Percentiles rank a stretch among this genome's conserved stretches.
Conservation (phyloP, 2,797 vertebrate species). For the Natrix natrix region DNA sequence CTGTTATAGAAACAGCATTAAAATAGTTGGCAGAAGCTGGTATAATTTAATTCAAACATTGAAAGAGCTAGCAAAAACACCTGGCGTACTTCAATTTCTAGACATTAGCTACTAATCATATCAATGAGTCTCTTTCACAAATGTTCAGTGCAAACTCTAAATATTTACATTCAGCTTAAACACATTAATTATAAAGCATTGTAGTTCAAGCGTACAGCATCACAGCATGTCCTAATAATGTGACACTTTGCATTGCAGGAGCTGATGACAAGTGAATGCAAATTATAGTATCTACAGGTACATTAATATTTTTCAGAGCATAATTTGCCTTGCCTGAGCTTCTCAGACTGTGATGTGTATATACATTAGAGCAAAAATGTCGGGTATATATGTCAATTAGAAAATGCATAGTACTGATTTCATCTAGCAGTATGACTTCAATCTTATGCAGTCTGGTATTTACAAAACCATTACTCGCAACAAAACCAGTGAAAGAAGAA, state of each 20-base stretch:
- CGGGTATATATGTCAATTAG: constrained; percentile 16
- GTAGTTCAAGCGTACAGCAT: constrained; percentile 31
- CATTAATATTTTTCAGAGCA: constrained; percentile 14
- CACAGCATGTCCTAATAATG: constrained; percentile 43
- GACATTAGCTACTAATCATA: constrained; percentile 29
- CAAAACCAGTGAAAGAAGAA: background rate
- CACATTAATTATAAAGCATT: constrained; percentile 38
- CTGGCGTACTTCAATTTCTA: background rate
- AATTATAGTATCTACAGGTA: constrained; percentile 35
- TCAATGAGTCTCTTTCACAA: constrained; percentile 31
- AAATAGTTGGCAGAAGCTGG: background rate
- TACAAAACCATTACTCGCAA: background rate
- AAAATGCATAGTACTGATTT: background rate
- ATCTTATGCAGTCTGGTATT: background rate
- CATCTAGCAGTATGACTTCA: constrained; percentile 34
- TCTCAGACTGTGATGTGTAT: constrained; percentile 35
- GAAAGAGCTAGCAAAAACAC: constrained; percentile 19
- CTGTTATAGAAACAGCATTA: constrained; percentile 67
- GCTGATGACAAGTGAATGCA: constrained; percentile 34
- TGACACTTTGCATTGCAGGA: constrained; percentile 30
- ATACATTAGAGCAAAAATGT: constrained; percentile 3
- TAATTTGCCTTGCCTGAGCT: background rate
- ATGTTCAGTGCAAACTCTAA: constrained; percentile 20
- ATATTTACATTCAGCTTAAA: background rate
- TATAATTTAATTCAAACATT: constrained; percentile 28